Evolutionary conservation across 2,888 invertebrate species (phyloP), one percentile per base, ranked within the genome.

Genomic region (Cerastoderma edule): DNA sequence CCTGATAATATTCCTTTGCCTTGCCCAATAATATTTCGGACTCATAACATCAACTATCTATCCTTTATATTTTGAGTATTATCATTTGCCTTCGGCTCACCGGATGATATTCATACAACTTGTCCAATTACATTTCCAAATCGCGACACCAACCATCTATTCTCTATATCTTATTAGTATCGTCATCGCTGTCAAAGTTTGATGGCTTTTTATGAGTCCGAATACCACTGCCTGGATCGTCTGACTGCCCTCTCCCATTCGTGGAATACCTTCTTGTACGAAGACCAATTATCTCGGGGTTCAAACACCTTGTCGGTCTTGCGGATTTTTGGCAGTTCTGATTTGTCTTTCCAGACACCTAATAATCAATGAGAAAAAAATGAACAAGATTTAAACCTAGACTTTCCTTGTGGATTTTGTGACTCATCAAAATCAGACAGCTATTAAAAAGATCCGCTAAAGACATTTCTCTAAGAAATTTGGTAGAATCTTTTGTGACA

Each of bases 301-400:
- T 91, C 85, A 85, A 97, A 97, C 30, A 95, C 93, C 69, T 93
- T 93, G 22, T 95, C 95, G 16, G 95, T 91, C 88, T 94, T 93
- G 28, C 95, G 94, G 63, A 96, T 93, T 10, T 94, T 89, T 72
- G 93, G 92, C 30, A 97, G 90, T 82, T 96, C 95, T 2, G 95
- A 94, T 86, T 95, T 95, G 63, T 94, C 94, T 84, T 95, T 94
- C 96, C 96, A 97, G 78, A 97, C 93, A 85, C 96, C 96, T 96
- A n/a, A n/a, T n/a, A n/a, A n/a, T n/a, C n/a, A n/a, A n/a, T n/a
- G n/a, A 92, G 19, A 85, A 46, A 50, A 64, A 10, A n/a, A 16
- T 27, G 19, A 28, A 57, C 4, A 39, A 4, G 22, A 63, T n/a
- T 63, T 5, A 24, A 33, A 63, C 22, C 13, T 24, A 39, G 10